These are phyloP conservation scores for Candidula unifasciata DNA, from an alignment of 2,888 invertebrate genomes.

Conservation along the genomic window DNA sequence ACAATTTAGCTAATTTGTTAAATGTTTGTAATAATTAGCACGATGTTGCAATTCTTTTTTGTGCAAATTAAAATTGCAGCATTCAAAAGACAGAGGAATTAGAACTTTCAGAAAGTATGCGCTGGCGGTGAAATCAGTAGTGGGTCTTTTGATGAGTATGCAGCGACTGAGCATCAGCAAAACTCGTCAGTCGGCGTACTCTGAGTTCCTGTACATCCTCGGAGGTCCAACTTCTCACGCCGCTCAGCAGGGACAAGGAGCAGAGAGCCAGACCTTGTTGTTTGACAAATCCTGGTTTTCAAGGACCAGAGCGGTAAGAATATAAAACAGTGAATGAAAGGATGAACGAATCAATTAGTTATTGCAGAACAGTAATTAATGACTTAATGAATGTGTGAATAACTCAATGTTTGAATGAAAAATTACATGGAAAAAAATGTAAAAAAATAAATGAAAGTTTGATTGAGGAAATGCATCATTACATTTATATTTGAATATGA, in stretches of 20 bases:
- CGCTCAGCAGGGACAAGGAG: slow-evolving; percentile 44
- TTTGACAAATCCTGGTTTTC: slow-evolving; percentile 61
- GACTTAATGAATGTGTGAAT: no score
- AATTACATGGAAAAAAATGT: no score
- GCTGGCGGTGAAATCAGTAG: slow-evolving; percentile 53
- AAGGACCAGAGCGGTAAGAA: slow-evolving; percentile 56
- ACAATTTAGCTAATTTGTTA: no score
- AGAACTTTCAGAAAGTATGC: slow-evolving; percentile 58
- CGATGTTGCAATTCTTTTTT: no score
- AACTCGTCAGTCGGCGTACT: slow-evolving; percentile 57
- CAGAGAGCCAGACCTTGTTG: slow-evolving; percentile 51
- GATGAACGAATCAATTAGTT: no score
- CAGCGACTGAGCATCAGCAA: slow-evolving; percentile 57
- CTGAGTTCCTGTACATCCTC: slow-evolving; percentile 58
- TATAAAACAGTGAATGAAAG: background rate
- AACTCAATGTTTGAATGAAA: no score
- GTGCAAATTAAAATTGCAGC: background rate
- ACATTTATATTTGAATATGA: no score
- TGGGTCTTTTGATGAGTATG: slow-evolving; percentile 58
- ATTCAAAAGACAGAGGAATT: slow-evolving; percentile 18
- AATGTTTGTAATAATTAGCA: no score
- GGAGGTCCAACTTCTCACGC: slow-evolving; percentile 41
- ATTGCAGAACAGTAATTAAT: no score
- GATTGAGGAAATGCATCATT: no score
- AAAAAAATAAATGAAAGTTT: no score